phyloP scores from a whole-genome alignment of 2,113 vertebrate species.

The Coracopsis vasa region DNA sequence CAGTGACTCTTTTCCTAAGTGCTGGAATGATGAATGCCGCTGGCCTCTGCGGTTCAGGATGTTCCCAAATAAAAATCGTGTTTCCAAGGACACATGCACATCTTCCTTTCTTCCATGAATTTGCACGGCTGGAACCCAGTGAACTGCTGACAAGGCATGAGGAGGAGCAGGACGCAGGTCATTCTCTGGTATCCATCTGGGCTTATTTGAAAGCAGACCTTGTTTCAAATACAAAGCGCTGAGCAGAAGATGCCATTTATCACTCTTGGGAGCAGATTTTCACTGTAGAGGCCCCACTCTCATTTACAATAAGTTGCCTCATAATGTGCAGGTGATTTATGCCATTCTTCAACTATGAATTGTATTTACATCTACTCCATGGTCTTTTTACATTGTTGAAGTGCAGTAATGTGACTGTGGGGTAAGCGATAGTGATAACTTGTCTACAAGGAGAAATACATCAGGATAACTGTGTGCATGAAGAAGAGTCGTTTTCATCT shows the following conservation, averaged over 20 bases:
- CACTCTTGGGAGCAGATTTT: neutral
- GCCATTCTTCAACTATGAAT: neutral
- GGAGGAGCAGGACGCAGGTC: neutral
- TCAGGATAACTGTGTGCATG: neutral
- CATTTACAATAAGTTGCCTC: neutral
- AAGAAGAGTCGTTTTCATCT: neutral
- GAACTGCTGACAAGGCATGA: neutral
- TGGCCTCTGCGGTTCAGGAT: neutral
- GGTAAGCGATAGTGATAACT: neutral
- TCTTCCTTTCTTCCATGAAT: neutral
- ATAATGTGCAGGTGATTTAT: conserved; percentile 1
- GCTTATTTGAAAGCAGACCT: neutral
- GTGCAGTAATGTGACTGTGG: neutral
- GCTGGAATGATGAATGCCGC: neutral
- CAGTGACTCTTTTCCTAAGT: neutral
- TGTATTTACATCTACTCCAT: neutral
- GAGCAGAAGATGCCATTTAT: neutral
- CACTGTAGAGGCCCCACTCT: neutral
- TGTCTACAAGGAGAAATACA: neutral
- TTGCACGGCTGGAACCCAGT: neutral
- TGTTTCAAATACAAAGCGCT: neutral
- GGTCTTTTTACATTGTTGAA: neutral
- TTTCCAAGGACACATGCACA: neutral
- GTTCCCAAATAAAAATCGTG: conserved; percentile 5
- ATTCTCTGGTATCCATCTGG: neutral